Base-by-base conservation (phyloP, 2,113 vertebrate genomes). In the Ochotona princeps region DNA sequence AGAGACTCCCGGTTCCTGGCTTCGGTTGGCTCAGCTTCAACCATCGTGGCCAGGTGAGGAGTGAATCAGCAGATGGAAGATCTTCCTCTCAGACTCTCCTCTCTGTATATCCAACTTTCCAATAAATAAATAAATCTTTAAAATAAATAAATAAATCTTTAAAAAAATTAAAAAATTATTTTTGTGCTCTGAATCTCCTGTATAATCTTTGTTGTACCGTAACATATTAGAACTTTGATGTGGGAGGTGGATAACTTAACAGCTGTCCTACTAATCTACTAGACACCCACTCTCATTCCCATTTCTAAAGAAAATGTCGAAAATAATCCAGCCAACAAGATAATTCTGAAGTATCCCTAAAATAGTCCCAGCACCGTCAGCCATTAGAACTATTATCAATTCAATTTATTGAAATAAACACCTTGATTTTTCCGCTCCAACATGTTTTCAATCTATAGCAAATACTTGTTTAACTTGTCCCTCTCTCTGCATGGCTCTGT, bases 281-380 rank as follows among this genome's bases (percentile, higher is more conserved):
- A 57, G 15, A 20, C 18, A 57, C 54, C 54, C 18, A 57, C 18
- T 20, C 15, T 79, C 13, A 30, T 9, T 54, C 23, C 30, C 1
- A 38, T 78, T 63, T 87, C 70, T 91, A 61, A 60, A 25, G 65
- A 67, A 82, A 88, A 76, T 66, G 60, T n/a, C 20, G n/a, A 96
- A 81, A 80, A 66, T 81, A 65, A 85, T 15, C 5, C 12, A 70
- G 72, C 30, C 1, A 6, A 14, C 44, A n/a, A 35, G n/a, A 32
- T 65, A 60, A 81, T 60, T 81, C 7, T 74, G 10, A 75, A 65
- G 8, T 30, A 60, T 60, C 17, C 6, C 26, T 73, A n/a, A 84
- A 38, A 47, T 2, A n/a, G 0, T 87, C 8, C 4, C 12, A 65
- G 51, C 32, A 54, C 5, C 35, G 15, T 69, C 21, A 12, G 78